phyloP scores from a whole-genome alignment of 2,888 invertebrate species.

The Odontocerum albicorne region DNA sequence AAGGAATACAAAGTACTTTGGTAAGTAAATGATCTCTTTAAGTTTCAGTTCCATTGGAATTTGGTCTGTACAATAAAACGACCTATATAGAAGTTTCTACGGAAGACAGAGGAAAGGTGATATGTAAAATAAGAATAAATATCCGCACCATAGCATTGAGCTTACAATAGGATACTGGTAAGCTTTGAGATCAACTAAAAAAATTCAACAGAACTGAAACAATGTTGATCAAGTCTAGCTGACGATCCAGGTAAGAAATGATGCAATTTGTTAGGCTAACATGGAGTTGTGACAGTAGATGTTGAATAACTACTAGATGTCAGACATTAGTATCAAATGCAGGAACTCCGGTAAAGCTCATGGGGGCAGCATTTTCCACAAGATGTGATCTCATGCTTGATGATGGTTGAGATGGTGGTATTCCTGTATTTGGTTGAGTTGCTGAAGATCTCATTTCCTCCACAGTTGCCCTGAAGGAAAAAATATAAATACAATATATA shows the following conservation, averaged over 20 bases:
- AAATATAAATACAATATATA: no score
- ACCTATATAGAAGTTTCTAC: no score
- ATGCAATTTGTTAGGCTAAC: constrained; percentile 8
- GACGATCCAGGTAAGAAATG: constrained; percentile 12
- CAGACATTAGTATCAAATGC: constrained; percentile 67
- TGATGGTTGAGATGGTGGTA: constrained; percentile 39
- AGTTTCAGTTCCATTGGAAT: no score
- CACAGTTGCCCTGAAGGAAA: constrained; percentile 77
- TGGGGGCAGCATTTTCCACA: constrained; percentile 80
- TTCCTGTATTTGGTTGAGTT: constrained; percentile 49
- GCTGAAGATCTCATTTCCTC: constrained; percentile 80
- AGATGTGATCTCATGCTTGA: constrained; percentile 71
- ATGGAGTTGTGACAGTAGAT: constrained; percentile 1
- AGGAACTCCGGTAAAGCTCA: constrained; percentile 72
- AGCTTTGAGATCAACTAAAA: not conserved
- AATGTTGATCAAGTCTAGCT: constrained; percentile 17
- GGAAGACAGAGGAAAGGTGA: no score
- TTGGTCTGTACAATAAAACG: no score
- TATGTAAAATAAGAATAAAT: no score
- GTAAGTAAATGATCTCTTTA: no score
- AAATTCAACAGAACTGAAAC: constrained; percentile 1
- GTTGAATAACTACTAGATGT: constrained; percentile 38
- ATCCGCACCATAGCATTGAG: no score
- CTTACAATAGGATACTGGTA: no score
- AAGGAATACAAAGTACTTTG: no score